phyloP scores from a whole-genome alignment of 2,797 vertebrate species.

The Dipus sagitta region DNA sequence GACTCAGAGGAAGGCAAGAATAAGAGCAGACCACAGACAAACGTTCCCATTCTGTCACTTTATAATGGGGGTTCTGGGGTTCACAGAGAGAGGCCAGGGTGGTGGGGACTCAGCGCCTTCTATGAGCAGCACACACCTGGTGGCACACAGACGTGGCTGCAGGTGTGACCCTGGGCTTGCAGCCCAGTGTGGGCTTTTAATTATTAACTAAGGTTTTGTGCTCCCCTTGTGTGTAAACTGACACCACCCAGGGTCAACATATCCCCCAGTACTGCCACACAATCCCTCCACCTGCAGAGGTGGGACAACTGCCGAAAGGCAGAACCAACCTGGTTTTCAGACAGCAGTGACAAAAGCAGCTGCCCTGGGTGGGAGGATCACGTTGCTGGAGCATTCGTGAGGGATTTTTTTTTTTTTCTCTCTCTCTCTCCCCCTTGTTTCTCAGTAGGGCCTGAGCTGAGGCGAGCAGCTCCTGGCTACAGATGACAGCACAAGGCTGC shows the following conservation, averaged over 20 bases:
- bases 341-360: not conserved
- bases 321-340: not conserved
- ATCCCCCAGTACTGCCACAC: not conserved
- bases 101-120: fast-evolving
- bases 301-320: not conserved
- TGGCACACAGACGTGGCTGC: not conserved
- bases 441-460: not conserved
- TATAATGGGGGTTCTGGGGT: not conserved
- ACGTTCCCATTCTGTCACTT: not conserved
- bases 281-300: not conserved
- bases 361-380: not conserved
- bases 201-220: slow-evolving; percentile 41
- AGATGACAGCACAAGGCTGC: not conserved
- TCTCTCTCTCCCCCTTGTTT: not conserved
- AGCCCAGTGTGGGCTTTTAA: not conserved
- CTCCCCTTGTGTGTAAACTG: not conserved
- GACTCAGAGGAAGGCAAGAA: not conserved
- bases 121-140: not conserved
- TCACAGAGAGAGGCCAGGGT: not conserved
- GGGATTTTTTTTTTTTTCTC: not conserved
- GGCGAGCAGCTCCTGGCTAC: fast-evolving
- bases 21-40: not conserved
- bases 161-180: not conserved
- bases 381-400: no score
- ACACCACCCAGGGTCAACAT: not conserved